Percentiles rank a stretch among this genome's conserved stretches.
Evolutionary conservation across 2,888 invertebrate species (phyloP).

Genomic region (Atethmia centrago): DNA sequence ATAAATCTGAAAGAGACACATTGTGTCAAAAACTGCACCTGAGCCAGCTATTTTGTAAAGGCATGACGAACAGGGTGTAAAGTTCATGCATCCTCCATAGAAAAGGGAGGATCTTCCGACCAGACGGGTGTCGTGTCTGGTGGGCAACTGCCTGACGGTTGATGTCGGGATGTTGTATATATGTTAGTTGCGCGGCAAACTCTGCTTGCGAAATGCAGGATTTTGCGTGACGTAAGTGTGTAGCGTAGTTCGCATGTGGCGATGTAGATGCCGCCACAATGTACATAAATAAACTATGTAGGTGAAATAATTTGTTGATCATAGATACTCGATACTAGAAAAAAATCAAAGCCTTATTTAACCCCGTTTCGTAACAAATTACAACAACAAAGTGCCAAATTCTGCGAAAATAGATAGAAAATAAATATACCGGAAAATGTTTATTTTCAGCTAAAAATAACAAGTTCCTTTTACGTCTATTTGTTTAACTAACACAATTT

Average conservation of each 20-base stretch:
- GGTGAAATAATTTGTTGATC: background rate
- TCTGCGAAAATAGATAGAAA: slow-evolving; percentile 4
- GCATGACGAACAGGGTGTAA: too few relatives aligned
- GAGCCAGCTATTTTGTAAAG: too few relatives aligned
- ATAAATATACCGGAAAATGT: background rate
- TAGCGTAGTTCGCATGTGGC: too few relatives aligned
- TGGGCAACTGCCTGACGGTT: too few relatives aligned
- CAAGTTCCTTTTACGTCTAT: slow-evolving; percentile 8
- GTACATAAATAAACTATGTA: background rate
- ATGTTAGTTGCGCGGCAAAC: too few relatives aligned
- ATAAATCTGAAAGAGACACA: background rate
- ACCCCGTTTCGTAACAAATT: background rate
- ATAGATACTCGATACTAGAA: background rate
- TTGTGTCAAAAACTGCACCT: background rate
- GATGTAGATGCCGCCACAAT: too few relatives aligned
- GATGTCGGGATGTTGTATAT: too few relatives aligned
- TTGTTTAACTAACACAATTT: slow-evolving; percentile 16
- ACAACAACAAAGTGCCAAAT: background rate
- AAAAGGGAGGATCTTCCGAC: too few relatives aligned
- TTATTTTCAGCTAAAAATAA: slow-evolving; percentile 20
- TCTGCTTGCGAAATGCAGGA: too few relatives aligned
- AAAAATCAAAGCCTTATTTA: background rate
- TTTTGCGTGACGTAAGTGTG: too few relatives aligned
- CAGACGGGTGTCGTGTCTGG: too few relatives aligned
- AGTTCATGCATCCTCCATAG: too few relatives aligned